Conservation (phyloP, 1,140 invertebrate species). For the Zaprionus tsacasi region DNA sequence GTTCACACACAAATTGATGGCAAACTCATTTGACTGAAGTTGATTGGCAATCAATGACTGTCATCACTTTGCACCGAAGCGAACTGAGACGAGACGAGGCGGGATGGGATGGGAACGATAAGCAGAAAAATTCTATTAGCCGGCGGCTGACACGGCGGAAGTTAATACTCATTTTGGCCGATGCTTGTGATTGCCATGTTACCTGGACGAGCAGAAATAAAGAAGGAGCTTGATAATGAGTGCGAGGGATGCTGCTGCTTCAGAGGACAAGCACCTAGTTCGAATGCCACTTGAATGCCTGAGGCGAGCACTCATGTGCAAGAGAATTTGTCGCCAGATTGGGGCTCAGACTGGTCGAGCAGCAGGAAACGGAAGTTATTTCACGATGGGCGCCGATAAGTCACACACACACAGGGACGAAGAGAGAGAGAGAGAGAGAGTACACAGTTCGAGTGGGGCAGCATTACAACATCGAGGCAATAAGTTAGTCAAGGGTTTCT, state of each 20-base stretch:
- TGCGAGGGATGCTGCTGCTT: constrained; percentile 46
- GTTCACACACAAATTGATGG: constrained; percentile 15
- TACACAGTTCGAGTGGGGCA: constrained; percentile 18
- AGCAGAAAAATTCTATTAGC: constrained; percentile 77
- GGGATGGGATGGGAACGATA: constrained; percentile 37
- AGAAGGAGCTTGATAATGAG: constrained; percentile 7
- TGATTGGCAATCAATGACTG: constrained; percentile 72
- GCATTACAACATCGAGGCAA: constrained; percentile 29
- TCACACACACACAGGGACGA: constrained; percentile 56
- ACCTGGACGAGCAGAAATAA: constrained; percentile 40
- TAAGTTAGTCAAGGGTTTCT: constrained; percentile 55
- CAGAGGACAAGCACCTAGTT: constrained; percentile 71
- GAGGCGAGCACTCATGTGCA: constrained; percentile 5
- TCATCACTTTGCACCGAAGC: constrained; percentile 21
- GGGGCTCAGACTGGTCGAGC: constrained; percentile 11
- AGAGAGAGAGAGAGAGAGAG: neutral
- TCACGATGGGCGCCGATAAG: constrained; percentile 70
- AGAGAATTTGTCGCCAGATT: constrained; percentile 26
- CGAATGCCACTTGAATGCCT: constrained; percentile 61
- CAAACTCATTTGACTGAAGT: constrained; percentile 68
- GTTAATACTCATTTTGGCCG: constrained; percentile 63
- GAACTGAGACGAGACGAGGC: constrained; percentile 9
- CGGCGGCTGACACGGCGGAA: constrained; percentile 48
- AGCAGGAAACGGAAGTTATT: constrained; percentile 69
- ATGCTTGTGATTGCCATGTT: constrained; percentile 41